Evolutionary conservation across 2,888 invertebrate genomes (phyloP).

Genomic region (Escarpia spicata): DNA sequence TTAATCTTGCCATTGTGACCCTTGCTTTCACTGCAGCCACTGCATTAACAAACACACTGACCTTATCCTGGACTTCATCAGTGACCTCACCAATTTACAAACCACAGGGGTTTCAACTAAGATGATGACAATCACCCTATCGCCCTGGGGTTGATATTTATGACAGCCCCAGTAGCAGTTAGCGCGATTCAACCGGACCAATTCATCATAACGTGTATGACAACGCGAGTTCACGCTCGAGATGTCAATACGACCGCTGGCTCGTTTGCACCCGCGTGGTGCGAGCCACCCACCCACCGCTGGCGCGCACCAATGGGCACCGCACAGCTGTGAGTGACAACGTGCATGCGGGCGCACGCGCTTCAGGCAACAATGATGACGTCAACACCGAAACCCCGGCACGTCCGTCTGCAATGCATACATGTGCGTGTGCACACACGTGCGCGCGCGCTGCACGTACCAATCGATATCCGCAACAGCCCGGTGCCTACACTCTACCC

Average conservation of each 20-base stretch:
- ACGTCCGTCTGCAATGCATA: background rate
- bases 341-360: background rate
- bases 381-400: background rate
- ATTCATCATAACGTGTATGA: background rate
- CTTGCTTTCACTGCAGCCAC: background rate
- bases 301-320: background rate
- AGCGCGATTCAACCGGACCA: background rate
- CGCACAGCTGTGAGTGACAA: slow-evolving; percentile 12
- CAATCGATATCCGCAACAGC: slow-evolving; percentile 1
- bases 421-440: background rate
- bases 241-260: background rate
- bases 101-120: background rate
- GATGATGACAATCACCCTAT: background rate
- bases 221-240: background rate
- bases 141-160: background rate
- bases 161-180: background rate
- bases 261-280: background rate
- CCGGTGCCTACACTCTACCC: background rate
- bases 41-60: background rate
- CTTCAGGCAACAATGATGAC: background rate
- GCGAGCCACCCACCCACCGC: background rate
- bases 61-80: background rate
- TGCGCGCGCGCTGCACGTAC: background rate
- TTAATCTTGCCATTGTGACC: background rate
- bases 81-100: slow-evolving; percentile 3